Evolutionary conservation across 2,113 vertebrate genomes (phyloP).

Genomic region (Myiagra hebetior): DNA sequence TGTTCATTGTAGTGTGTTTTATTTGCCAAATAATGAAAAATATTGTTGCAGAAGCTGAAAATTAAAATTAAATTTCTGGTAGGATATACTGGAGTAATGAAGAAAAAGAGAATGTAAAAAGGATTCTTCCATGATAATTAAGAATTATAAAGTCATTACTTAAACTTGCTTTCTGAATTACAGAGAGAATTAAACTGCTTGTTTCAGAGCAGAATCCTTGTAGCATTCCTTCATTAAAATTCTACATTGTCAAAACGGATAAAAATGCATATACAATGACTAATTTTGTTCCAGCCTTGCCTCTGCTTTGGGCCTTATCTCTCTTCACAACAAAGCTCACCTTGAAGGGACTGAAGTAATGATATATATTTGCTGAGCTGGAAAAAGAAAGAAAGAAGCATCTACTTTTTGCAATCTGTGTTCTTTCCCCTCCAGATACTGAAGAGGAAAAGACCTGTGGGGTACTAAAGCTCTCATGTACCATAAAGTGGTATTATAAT

Average conservation of each 20-base stretch:
- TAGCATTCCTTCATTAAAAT: slow-evolving; percentile 59
- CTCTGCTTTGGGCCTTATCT: slow-evolving; percentile 22
- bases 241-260: background rate
- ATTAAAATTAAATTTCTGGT: slow-evolving; percentile 64
- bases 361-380: slow-evolving; percentile 7
- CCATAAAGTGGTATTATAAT: slow-evolving; percentile 24
- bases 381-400: slow-evolving; percentile 19
- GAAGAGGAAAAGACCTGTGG: slow-evolving; percentile 7
- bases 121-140: slow-evolving; percentile 27
- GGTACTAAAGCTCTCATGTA: background rate
- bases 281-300: background rate
- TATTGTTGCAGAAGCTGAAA: slow-evolving; percentile 19
- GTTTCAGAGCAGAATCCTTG: slow-evolving; percentile 28
- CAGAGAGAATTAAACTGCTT: slow-evolving; percentile 33
- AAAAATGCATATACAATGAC: slow-evolving; percentile 4
- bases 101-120: background rate
- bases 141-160: slow-evolving; percentile 63
- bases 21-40: slow-evolving; percentile 59
- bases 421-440: background rate
- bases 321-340: slow-evolving; percentile 4
- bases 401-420: background rate
- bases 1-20: slow-evolving; percentile 23
- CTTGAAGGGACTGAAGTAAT: slow-evolving; percentile 4
- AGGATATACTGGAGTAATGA: slow-evolving; percentile 30
- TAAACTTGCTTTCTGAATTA: slow-evolving; percentile 47